Evolutionary conservation across 2,888 invertebrate genomes (phyloP), one percentile per base, ranked within the genome.

Genomic region (Rugalucina vietnamica): DNA sequence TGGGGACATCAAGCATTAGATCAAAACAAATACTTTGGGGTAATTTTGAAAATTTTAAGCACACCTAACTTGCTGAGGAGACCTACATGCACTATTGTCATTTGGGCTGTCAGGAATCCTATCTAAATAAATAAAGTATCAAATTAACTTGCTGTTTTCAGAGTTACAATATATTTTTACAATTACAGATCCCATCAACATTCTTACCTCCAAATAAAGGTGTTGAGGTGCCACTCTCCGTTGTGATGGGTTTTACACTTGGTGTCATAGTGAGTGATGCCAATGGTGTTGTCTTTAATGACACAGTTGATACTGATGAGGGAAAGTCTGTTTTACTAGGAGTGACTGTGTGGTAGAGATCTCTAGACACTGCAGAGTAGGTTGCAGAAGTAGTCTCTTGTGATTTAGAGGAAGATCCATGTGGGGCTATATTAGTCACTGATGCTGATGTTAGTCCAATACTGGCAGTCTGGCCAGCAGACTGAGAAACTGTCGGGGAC

Each of bases 141-240:
- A 57, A 54, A 36, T n/a, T n/a, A n/a, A n/a, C n/a, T n/a, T n/a
- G n/a, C n/a, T n/a, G n/a, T n/a, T n/a, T n/a, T n/a, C n/a, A n/a
- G n/a, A n/a, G n/a, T n/a, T n/a, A n/a, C n/a, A n/a, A n/a, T n/a
- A n/a, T n/a, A n/a, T n/a, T n/a, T n/a, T n/a, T n/a, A n/a, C n/a
- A n/a, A n/a, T n/a, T n/a, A n/a, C n/a, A n/a, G n/a, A n/a, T n/a
- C n/a, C n/a, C n/a, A n/a, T n/a, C n/a, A n/a, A n/a, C n/a, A n/a
- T 32, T 5, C 21, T 60, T 79, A 86, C 86, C 82, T 81, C 84
- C 84, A 69, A 88, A 79, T 24, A 85, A 43, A 27, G 86, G 78
- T 71, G 84, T 77, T 29, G 79, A 65, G n/a, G 78, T 79, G 8
- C 57, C 69, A 37, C 80, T 65, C n/a, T 57, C 76, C 24, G 85